Conservation (phyloP, 1,140 invertebrate species). For the Apis dorsata region DNA sequence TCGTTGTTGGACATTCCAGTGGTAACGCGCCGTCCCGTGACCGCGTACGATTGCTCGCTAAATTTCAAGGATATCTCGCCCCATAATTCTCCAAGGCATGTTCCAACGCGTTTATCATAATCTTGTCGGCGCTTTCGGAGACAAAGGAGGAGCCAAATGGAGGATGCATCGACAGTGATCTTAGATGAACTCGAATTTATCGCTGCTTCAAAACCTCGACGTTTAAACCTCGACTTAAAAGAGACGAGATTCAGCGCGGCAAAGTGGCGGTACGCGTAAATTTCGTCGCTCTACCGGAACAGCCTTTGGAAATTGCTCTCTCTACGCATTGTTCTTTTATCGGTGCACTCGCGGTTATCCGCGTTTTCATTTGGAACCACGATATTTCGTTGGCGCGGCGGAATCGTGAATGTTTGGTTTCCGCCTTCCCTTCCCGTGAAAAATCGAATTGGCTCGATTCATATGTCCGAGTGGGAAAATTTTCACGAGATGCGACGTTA, state of each 20-base stretch:
- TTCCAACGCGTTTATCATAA: slow-evolving; percentile 17
- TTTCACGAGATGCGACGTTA: not conserved
- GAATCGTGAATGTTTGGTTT: slow-evolving; percentile 15
- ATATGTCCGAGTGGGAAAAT: not conserved
- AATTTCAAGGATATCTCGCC: slow-evolving; percentile 14
- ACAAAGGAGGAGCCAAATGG: not conserved
- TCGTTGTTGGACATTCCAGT: not conserved
- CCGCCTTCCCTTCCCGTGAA: not conserved
- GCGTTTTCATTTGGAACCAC: slow-evolving; percentile 41
- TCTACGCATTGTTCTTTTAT: slow-evolving; percentile 52
- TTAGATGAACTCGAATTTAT: slow-evolving; percentile 26
- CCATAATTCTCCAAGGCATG: not conserved
- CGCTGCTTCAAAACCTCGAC: slow-evolving; percentile 2
- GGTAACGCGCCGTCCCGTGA: not conserved
- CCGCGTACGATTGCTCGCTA: not conserved
- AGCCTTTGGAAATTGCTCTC: not conserved
- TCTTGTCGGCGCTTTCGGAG: not conserved
- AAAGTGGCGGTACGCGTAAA: slow-evolving; percentile 11
- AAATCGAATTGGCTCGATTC: no score
- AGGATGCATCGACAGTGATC: not conserved
- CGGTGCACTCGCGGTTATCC: slow-evolving; percentile 49
- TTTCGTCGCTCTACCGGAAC: slow-evolving; percentile 10
- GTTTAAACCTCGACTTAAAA: slow-evolving; percentile 34
- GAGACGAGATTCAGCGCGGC: slow-evolving; percentile 33
- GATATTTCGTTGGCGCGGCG: not conserved